A percentile compares a stretch with the other conserved stretches of the same genome.
These are phyloP conservation scores for Latrodectus geometricus DNA, from an alignment of 1,140 invertebrate species.

Conservation along the genomic window DNA sequence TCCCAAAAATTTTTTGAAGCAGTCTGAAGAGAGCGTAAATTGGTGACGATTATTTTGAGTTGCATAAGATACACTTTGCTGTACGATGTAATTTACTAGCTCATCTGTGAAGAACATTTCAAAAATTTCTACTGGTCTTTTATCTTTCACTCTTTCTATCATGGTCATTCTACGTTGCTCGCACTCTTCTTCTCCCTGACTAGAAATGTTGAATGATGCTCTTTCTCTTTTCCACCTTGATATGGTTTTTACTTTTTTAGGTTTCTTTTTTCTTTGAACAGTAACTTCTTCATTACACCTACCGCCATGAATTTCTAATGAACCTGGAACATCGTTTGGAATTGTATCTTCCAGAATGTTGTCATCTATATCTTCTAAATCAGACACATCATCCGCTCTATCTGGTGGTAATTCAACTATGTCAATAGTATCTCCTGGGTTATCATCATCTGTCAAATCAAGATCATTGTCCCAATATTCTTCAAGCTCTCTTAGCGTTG, in stretches of 20 bases:
- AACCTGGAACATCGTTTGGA: constrained; percentile 39
- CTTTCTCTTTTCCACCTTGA: constrained; percentile 41
- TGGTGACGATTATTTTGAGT: constrained; percentile 39
- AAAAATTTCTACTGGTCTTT: too few relatives aligned
- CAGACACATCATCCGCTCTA: constrained; percentile 38
- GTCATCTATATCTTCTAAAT: constrained; percentile 40
- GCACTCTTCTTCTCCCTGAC: constrained; percentile 40
- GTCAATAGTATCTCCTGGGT: constrained; percentile 29
- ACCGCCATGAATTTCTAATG: constrained; percentile 39
- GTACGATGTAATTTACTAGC: constrained; percentile 38
- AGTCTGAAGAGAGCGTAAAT: constrained; percentile 39
- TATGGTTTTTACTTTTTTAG: constrained; percentile 33
- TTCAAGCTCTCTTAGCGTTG: constrained; percentile 32
- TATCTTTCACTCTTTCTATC: constrained; percentile 40
- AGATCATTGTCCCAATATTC: constrained; percentile 33
- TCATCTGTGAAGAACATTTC: constrained; percentile 40
- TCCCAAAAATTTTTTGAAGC: constrained; percentile 15
- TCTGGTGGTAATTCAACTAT: constrained; percentile 41
- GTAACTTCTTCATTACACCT: constrained; percentile 35
- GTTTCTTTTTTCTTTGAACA: constrained; percentile 35
- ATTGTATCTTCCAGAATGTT: constrained; percentile 40
- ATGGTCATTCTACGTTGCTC: constrained; percentile 41
- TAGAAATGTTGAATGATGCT: constrained; percentile 40
- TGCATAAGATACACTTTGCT: constrained; percentile 41
- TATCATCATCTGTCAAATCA: constrained; percentile 27